phyloP scores from a whole-genome alignment of 2,113 vertebrate genomes.

The Pardalotus punctatus region DNA sequence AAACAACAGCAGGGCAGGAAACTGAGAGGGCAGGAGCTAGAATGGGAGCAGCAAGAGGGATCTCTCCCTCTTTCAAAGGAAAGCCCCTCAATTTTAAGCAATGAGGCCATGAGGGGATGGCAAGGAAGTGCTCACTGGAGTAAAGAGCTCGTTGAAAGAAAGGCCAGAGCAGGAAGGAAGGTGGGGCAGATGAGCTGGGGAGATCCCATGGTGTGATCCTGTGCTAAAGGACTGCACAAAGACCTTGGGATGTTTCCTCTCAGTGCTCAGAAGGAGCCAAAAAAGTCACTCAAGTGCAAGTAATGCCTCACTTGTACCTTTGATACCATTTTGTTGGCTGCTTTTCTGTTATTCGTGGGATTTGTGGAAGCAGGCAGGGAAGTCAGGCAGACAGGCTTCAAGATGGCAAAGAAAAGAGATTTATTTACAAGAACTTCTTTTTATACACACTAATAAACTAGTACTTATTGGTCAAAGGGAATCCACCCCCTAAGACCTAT shows the following conservation, averaged over 20 bases:
- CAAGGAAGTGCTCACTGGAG: background rate
- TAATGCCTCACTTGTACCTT: background rate
- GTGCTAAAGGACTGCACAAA: background rate
- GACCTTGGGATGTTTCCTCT: background rate
- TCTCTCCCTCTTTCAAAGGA: background rate
- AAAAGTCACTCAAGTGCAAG: background rate
- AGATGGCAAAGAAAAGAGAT: too few relatives aligned
- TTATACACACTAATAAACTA: too few relatives aligned
- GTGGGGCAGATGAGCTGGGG: rapidly evolving
- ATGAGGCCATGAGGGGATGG: background rate
- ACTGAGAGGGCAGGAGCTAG: background rate
- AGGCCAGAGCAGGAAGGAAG: background rate
- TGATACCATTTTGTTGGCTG: background rate
- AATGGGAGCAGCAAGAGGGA: rapidly evolving
- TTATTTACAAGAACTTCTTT: too few relatives aligned
- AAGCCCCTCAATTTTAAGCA: background rate
- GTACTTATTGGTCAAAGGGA: too few relatives aligned
- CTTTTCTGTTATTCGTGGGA: too few relatives aligned
- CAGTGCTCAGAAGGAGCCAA: background rate
- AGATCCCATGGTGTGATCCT: background rate
- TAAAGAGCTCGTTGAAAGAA: background rate
- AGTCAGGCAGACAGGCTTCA: too few relatives aligned
- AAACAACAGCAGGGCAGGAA: background rate
- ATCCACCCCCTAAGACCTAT: too few relatives aligned
- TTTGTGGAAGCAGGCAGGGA: too few relatives aligned